A percentile compares a stretch with the other conserved stretches of the same genome.
phyloP scores from a whole-genome alignment of 2,797 vertebrate genomes.

The Halcyon chelicuti region DNA sequence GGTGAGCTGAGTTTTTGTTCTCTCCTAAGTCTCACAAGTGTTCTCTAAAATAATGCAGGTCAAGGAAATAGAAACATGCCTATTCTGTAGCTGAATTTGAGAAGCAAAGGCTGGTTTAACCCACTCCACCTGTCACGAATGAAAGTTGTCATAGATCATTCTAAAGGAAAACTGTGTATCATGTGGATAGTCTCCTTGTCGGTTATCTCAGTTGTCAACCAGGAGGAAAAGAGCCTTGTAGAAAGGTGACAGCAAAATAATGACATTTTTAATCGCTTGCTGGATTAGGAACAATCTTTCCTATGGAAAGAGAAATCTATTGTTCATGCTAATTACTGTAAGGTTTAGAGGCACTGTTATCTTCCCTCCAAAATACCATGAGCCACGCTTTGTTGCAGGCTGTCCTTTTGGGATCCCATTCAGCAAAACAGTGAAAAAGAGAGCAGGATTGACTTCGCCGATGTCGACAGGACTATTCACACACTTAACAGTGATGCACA shows the following conservation, averaged over 20 bases:
- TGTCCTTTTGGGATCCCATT: background rate
- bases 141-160: constrained; percentile 1
- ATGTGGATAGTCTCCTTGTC: background rate
- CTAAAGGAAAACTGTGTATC: background rate
- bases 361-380: background rate
- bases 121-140: background rate
- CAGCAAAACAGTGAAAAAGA: background rate
- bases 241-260: constrained; percentile 49
- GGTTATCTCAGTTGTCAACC: constrained; percentile 36
- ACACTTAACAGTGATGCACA: background rate
- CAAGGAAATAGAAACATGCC: background rate
- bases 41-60: constrained; percentile 25
- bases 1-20: constrained; percentile 7
- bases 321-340: constrained; percentile 11
- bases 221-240: background rate
- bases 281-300: constrained; percentile 15
- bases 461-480: background rate
- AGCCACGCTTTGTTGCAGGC: background rate
- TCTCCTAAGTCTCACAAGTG: background rate
- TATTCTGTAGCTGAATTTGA: constrained; percentile 8
- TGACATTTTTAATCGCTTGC: background rate
- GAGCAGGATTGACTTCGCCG: background rate
- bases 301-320: background rate
- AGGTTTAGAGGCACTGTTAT: background rate
- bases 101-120: constrained; percentile 41